A percentile compares a stretch with the other conserved stretches of the same genome.
Conservation (phyloP, 2,113 vertebrate species). For the Eptesicus fuscus region DNA sequence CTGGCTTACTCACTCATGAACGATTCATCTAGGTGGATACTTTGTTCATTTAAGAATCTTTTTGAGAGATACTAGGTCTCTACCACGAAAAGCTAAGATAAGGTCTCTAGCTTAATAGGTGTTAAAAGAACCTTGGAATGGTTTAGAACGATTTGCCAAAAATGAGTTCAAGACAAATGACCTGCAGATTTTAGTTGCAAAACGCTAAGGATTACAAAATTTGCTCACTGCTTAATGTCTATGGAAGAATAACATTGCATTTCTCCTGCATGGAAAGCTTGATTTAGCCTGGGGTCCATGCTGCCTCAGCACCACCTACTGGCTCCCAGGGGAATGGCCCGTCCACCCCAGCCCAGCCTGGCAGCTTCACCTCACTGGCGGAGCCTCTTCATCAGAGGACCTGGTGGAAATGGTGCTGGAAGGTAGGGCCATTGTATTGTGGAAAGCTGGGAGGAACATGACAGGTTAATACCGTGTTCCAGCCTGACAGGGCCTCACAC, state of each 20-base stretch:
- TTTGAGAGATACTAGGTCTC: neutral
- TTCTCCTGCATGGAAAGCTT: accelerated
- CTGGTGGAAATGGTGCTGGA: neutral
- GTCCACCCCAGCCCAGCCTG: neutral
- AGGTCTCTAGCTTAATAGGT: neutral
- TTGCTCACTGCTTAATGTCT: neutral
- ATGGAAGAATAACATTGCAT: neutral
- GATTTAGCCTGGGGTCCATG: neutral
- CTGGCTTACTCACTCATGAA: neutral
- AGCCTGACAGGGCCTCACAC: neutral
- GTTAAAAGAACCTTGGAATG: neutral
- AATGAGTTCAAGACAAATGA: neutral
- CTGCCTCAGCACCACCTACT: slow-evolving; percentile 3
- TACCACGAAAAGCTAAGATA: neutral
- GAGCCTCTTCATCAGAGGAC: neutral
- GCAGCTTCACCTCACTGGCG: accelerated
- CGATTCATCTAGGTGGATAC: neutral
- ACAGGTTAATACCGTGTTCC: neutral
- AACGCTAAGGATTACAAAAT: neutral
- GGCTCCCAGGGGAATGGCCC: neutral
- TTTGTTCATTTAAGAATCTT: neutral
- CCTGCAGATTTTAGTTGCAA: neutral
- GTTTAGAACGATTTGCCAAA: neutral
- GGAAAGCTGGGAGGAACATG: neutral
- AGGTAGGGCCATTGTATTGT: accelerated